phyloP scores from a whole-genome alignment of 1,140 invertebrate genomes.

The Drosophila prosaltans region DNA sequence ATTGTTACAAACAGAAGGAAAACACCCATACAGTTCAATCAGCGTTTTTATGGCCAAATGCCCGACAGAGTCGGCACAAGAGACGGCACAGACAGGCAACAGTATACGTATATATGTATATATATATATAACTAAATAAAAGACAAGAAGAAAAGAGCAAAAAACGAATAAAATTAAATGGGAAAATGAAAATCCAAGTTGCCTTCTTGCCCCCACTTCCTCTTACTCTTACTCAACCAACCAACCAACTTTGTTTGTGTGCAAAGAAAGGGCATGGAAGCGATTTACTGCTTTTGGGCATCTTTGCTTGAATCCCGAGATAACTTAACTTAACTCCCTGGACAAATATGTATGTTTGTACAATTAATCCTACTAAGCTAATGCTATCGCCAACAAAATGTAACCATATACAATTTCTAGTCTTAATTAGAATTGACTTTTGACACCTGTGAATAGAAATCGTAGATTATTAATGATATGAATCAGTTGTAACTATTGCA shows the following conservation, averaged over 20 bases:
- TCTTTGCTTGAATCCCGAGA: background rate
- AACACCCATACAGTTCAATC: conserved; percentile 33
- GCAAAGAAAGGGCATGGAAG: background rate
- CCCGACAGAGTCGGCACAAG: background rate
- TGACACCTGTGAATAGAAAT: background rate
- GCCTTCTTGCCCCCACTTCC: background rate
- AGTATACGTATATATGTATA: background rate
- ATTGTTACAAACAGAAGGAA: conserved; percentile 12
- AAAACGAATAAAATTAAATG: conserved; percentile 14
- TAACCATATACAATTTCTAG: background rate
- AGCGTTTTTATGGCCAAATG: conserved; percentile 44
- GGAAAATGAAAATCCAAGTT: conserved; percentile 11
- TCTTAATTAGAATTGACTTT: background rate
- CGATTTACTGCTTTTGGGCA: conserved; percentile 5
- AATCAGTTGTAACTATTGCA: background rate
- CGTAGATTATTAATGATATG: background rate
- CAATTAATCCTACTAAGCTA: conserved; percentile 2
- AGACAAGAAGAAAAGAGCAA: conserved; percentile 1
- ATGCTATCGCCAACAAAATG: background rate
- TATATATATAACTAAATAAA: conserved; percentile 8
- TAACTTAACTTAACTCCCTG: conserved; percentile 2
- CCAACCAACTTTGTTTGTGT: background rate
- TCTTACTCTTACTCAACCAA: background rate
- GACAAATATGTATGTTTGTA: background rate
- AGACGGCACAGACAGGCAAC: background rate